These are phyloP conservation scores for Mormyrus iriodes DNA, from an alignment of 2,113 vertebrate genomes.

Conservation along the genomic window DNA sequence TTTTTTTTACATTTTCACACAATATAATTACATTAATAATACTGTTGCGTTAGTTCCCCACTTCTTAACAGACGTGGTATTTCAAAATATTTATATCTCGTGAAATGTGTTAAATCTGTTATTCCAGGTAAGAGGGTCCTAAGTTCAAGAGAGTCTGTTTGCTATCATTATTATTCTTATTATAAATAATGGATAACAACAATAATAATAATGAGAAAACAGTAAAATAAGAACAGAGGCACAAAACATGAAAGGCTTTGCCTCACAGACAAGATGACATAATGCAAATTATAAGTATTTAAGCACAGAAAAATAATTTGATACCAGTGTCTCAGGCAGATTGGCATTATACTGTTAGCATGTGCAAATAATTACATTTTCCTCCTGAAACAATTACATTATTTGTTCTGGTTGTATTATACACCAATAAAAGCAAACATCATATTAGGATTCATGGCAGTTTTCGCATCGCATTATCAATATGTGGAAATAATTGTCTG, in stretches of 20 bases:
- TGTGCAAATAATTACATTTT: constrained; percentile 89
- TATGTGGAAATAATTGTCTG: constrained; percentile 99
- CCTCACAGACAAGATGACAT: constrained; percentile 62
- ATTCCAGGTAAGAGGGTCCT: background rate
- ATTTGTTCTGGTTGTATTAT: constrained; percentile 93
- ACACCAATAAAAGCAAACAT: constrained; percentile 98
- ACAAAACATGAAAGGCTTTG: constrained; percentile 44
- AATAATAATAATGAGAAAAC: background rate
- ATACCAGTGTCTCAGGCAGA: constrained; percentile 62
- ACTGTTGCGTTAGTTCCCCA: background rate
- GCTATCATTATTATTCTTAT: background rate
- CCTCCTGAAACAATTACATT: constrained; percentile 92
- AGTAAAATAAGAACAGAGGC: constrained; percentile 39
- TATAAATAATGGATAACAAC: too few relatives aligned
- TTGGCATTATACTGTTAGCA: constrained; percentile 74
- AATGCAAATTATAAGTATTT: constrained; percentile 78
- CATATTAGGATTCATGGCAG: constrained; percentile 99
- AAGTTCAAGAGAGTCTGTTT: background rate
- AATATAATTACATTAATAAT: background rate
- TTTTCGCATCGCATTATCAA: constrained; percentile 99
- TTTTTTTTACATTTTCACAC: background rate
- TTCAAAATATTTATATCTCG: background rate
- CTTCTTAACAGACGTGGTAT: background rate
- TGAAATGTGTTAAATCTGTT: background rate
- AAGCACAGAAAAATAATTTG: constrained; percentile 72